Evolutionary conservation across 2,888 invertebrate genomes (phyloP), one percentile per base, ranked within the genome.

Genomic region (Cerceris rybyensis): DNA sequence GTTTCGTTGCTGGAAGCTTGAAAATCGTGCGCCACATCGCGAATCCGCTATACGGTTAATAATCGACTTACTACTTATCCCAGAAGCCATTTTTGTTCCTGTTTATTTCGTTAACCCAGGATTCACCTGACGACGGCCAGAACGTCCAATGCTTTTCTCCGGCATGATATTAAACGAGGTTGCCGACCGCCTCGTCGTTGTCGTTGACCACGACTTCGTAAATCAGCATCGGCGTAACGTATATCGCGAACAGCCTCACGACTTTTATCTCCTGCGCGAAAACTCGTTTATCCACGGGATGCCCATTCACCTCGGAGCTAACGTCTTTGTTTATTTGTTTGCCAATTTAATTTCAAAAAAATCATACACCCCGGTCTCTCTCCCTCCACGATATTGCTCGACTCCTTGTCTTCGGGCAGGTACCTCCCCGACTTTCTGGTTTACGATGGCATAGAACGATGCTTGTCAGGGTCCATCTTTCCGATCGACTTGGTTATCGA

Each of bases 331-430:
- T 77, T 73, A 77, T 84, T 82, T 82, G 75, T 75, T 80, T 73
- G 86, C 76, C 86, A 73, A 85, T 84, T 82, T 85, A 80, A 85
- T 81, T 84, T 77, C 68, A 39, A 78, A 85, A 85, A 79, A 83
- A 70, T 72, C 7, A 8, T 17, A 55, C 7, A 43, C 70, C 55
- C 58, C 7, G 64, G 50, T 49, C 67, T 57, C 49, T 61, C 52
- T 43, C n/a, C 60, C 46, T 54, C 49, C 16, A 16, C 42, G 43
- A n/a, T 66, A 41, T 43, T 28, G 14, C 17, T 17, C 28, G 28
- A 28, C 28, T 28, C 28, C 28, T 28, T 28, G 42, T 46, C 46
- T 17, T 41, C 57, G 13, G 11, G 39, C 49, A 17, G 11, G 11
- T 16, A 6, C 13, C 41, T 57, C 71, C 63, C 73, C 71, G 55